These are phyloP conservation scores for Hyalella azteca DNA, from an alignment of 2,888 invertebrate species.

Conservation along the genomic window DNA sequence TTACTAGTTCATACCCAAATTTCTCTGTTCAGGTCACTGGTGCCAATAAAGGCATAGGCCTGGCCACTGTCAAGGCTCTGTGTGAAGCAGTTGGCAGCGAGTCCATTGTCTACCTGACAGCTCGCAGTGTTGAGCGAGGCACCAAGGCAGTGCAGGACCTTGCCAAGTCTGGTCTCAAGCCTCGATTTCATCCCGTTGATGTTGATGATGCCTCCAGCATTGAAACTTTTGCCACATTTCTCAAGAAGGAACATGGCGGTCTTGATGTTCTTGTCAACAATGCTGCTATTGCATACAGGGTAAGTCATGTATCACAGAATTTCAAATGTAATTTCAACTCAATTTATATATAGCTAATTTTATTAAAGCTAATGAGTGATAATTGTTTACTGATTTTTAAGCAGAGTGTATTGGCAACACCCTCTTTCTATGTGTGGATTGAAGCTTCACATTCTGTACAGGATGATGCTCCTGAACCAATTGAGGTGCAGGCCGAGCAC, in stretches of 20 bases:
- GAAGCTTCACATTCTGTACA: too few species aligned
- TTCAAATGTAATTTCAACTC: too few species aligned
- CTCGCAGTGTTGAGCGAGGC: slow-evolving; percentile 70
- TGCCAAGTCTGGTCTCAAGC: slow-evolving; percentile 62
- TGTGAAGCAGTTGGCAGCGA: slow-evolving; percentile 69
- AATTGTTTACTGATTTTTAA: too few species aligned
- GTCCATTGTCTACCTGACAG: slow-evolving; percentile 75
- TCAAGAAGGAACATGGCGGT: slow-evolving; percentile 71
- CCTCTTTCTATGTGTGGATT: too few species aligned
- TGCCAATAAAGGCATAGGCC: slow-evolving; percentile 75
- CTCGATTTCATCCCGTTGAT: slow-evolving; percentile 74
- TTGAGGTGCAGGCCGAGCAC: slow-evolving; percentile 72
- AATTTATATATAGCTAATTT: too few species aligned
- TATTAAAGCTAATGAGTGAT: too few species aligned
- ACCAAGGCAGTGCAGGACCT: slow-evolving; percentile 69
- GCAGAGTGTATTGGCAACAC: too few species aligned
- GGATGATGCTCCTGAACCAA: slow-evolving; percentile 69
- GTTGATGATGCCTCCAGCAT: slow-evolving; percentile 71
- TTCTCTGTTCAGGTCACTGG: slow-evolving; percentile 70
- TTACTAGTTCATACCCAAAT: not conserved
- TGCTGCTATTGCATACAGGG: slow-evolving; percentile 75
- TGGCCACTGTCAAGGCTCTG: slow-evolving; percentile 72
- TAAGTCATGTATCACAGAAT: too few species aligned
- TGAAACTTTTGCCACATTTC: slow-evolving; percentile 68
- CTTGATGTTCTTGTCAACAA: slow-evolving; percentile 78